phyloP scores from a whole-genome alignment of 2,797 vertebrate species.

The Ptychadena robeensis region DNA sequence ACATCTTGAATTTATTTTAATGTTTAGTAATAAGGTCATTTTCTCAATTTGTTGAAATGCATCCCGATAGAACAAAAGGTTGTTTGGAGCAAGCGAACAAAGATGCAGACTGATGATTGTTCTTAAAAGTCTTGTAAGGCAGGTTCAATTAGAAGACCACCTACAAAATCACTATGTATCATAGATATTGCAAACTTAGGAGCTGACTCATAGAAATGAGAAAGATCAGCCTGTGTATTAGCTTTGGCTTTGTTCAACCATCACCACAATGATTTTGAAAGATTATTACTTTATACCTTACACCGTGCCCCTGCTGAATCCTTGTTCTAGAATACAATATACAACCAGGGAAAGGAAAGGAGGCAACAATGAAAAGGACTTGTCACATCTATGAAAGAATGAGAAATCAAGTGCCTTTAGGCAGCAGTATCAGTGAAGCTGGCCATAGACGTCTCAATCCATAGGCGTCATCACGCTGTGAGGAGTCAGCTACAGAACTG shows the following conservation, averaged over 20 bases:
- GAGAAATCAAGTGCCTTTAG: too few species aligned
- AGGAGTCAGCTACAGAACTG: too few species aligned
- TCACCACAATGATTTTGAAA: slow-evolving; percentile 3
- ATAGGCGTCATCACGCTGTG: too few species aligned
- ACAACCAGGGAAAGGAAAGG: too few species aligned
- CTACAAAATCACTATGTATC: slow-evolving; percentile 21
- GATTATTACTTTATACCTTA: background rate
- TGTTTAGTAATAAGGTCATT: slow-evolving; percentile 22
- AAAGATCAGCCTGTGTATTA: background rate
- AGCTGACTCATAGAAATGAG: slow-evolving; percentile 10
- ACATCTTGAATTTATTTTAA: slow-evolving; percentile 2
- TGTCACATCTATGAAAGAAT: too few species aligned
- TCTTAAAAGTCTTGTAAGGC: slow-evolving; percentile 7
- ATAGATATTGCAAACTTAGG: slow-evolving; percentile 15
- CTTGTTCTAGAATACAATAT: background rate
- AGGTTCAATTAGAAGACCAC: slow-evolving; percentile 38
- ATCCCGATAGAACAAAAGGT: slow-evolving; percentile 33
- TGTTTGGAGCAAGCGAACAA: slow-evolving; percentile 20
- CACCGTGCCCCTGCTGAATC: background rate
- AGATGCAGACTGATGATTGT: slow-evolving; percentile 27
- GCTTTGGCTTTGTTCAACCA: background rate
- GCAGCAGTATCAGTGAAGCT: too few species aligned
- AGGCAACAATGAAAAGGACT: too few species aligned
- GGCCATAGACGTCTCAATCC: too few species aligned
- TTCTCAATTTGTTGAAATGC: slow-evolving; percentile 9